These are phyloP conservation scores for Orthosia gothica DNA, from an alignment of 2,888 invertebrate species.

Conservation along the genomic window DNA sequence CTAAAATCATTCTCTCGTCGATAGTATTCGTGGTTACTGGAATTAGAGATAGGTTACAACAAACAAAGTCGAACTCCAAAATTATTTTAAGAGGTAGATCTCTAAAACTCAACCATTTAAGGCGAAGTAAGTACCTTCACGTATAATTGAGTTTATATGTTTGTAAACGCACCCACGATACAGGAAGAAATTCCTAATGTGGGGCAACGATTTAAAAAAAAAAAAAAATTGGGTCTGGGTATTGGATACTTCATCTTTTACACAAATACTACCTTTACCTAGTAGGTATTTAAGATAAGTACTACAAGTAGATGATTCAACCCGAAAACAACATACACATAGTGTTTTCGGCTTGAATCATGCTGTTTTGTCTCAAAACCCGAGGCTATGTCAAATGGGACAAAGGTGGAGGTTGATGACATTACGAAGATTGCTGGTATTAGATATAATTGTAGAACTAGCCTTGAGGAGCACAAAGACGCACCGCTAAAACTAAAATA, in stretches of 20 bases:
- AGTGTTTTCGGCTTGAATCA: background rate
- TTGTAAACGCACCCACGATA: no score
- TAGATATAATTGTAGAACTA: constrained; percentile 50
- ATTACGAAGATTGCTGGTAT: constrained; percentile 44
- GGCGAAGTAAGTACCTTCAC: no score
- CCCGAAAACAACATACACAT: background rate
- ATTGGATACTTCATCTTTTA: background rate
- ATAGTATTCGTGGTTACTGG: background rate
- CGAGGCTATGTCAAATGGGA: constrained; percentile 30
- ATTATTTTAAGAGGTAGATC: no score
- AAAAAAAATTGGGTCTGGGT: no score
- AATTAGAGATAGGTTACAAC: no score
- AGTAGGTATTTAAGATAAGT: background rate
- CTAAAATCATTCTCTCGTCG: no score
- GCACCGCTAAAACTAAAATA: constrained; percentile 16
- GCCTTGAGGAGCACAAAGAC: constrained; percentile 42
- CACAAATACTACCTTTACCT: background rate
- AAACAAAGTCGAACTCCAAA: no score
- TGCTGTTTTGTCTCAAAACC: background rate
- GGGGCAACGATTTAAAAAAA: no score
- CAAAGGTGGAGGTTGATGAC: constrained; percentile 58
- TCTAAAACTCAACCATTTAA: no score
- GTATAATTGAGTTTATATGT: no score
- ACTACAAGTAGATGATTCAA: background rate
- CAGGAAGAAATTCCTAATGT: no score